Base-by-base conservation (phyloP, 2,888 invertebrate species). In the Mythimna ferrago region DNA sequence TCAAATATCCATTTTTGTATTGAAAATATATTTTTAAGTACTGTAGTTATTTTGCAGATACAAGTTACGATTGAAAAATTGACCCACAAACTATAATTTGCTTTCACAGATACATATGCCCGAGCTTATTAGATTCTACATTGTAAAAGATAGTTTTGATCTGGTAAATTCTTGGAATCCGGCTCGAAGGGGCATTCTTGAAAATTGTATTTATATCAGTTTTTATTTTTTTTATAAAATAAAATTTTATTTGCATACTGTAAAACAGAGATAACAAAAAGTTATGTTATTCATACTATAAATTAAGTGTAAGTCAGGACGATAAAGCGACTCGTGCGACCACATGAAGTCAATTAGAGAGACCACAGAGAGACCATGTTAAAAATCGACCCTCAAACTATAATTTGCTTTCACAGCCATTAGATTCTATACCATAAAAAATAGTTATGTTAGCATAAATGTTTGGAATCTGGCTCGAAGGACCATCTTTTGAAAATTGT, bases 401-500 rank as follows among this genome's bases (percentile, higher is more conserved):
- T 48, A 48, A 53, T 26, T 53, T 53, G 7, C n/a, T 53, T 53
- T 53, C n/a, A 53, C 19, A n/a, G 7, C 11, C 56, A 51, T 26
- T 9, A 1, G 14, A 51, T 53, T 14, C 19, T 26, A 16, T 9
- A 35, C 6, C 6, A 11, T 3, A 21, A 38, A 21, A 26, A 5
- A 6, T n/a, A 2, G 9, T 6, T 26, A 38, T 44, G 19, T 19
- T 56, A 10, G 1, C 0, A 21, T 1, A 41, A 6, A 0, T 65
- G n/a, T 2, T n/a, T 6, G 3, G 2, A n/a, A 58, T 70, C 38
- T 38, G 26, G 16, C 38, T 71, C 70, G 48, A 71, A 26, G 48
- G 48, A 58, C 70, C 48, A 35, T 0, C 14, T 48, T 67, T 64
- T 35, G 0, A 2, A 32, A 51, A 63, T 35, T 11, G 1, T 16